Evolutionary conservation across 2,113 vertebrate species (phyloP), one percentile per base, ranked within the genome.

Genomic region (Chlorocebus sabaeus): DNA sequence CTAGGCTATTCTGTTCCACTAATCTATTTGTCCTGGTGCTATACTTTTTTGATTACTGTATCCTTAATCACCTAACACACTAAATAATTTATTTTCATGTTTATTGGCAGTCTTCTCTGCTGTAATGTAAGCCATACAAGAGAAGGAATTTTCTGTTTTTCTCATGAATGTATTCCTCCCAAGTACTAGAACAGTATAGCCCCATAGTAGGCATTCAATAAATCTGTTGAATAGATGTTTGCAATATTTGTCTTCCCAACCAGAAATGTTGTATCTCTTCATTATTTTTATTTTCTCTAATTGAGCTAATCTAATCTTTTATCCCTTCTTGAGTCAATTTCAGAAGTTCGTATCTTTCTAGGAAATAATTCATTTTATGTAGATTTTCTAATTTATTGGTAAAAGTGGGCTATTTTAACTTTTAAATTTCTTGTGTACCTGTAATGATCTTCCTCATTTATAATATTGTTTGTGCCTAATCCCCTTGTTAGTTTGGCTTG

Each of bases 201-300:
- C 61, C 59, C 61, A 64, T 64, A 32, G 61, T 64, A 32, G 27
- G 61, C 27, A 32, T 64, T 64, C 64, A 57, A 5, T 70, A 91
- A 70, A 43, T 25, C 43, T 72, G 68, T 18, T 82, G 64, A 70
- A 43, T 57, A 45, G 64, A 45, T 43, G 78, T 59, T 72, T 82
- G 50, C 50, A 70, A 59, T n/a, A 72, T 12, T 25, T 23, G 50
- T 25, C 72, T 92, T 82, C 50, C 8, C 38, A 92, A 20, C 20
- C 64, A 92, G 9, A 50, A 57, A 72, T 72, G 64, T 45, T 72
- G 6, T 57, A 45, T 79, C 14, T 16, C 38, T 82, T 92, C 50
- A 82, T 72, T 82, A 82, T n/a, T 72, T 92, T 72, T 57, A 57
- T 82, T 92, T 92, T 82, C 90, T 82, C 52, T 82, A 57, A 72